phyloP scores from a whole-genome alignment of 2,113 vertebrate genomes.

The Periophthalmodon schlosseri region DNA sequence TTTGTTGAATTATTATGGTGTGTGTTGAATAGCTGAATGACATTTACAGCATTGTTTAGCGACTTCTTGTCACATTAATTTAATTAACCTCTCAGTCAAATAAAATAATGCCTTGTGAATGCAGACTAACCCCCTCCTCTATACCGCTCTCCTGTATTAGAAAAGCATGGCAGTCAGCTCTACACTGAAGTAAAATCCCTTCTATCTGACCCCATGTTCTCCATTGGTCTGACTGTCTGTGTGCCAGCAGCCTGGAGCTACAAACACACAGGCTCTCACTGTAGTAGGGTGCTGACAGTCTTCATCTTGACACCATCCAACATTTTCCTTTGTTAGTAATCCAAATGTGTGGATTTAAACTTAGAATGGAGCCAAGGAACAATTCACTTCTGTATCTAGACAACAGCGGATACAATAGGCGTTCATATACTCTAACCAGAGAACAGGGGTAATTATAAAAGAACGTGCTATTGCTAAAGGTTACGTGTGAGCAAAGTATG shows the following conservation, averaged over 20 bases:
- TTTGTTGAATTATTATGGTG: conserved; percentile 52
- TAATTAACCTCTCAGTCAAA: conserved; percentile 59
- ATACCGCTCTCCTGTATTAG: background rate
- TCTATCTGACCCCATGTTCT: conserved; percentile 39
- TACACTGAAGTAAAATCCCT: conserved; percentile 20
- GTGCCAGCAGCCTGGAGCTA: conserved; percentile 30
- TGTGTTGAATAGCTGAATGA: conserved; percentile 47
- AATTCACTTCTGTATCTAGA: conserved; percentile 7
- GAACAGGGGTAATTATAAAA: background rate
- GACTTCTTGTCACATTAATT: conserved; percentile 57
- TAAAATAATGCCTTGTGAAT: conserved; percentile 48
- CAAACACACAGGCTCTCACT: conserved; percentile 3
- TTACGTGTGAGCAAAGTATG: background rate
- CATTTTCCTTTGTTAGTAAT: conserved; percentile 31
- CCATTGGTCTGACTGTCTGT: conserved; percentile 43
- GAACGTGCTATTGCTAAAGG: background rate
- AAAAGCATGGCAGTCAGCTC: conserved; percentile 18
- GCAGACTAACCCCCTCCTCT: conserved; percentile 33
- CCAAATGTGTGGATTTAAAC: conserved; percentile 25
- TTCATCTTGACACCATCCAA: conserved; percentile 27
- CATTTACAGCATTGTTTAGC: conserved; percentile 57
- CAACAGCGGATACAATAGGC: conserved; percentile 11
- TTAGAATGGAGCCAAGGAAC: conserved; percentile 14
- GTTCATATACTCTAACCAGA: conserved; percentile 1
- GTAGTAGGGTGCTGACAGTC: conserved; percentile 28